Evolutionary conservation across 2,888 invertebrate species (phyloP).

Genomic region (Charanyca ferruginea): DNA sequence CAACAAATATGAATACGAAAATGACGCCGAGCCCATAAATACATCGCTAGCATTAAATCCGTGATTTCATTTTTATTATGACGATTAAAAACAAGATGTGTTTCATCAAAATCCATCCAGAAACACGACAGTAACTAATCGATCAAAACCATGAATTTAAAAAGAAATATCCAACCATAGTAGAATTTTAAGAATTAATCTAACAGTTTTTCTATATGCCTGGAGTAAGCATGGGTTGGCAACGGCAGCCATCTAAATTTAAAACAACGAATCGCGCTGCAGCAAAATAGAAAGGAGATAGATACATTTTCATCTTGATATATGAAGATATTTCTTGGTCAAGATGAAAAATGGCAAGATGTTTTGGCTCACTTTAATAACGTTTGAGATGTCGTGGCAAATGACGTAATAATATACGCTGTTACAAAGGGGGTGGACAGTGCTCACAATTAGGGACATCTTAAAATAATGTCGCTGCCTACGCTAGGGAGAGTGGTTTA

Average conservation of each 20-base stretch:
- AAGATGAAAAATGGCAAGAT: slow-evolving; percentile 53
- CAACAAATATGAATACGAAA: not conserved
- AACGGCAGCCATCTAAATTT: slow-evolving; percentile 75
- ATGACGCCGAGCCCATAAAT: not conserved
- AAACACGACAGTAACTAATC: slow-evolving; percentile 17
- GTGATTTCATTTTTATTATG: not conserved
- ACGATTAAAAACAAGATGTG: slow-evolving; percentile 1
- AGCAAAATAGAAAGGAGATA: slow-evolving; percentile 69
- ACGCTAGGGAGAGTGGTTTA: slow-evolving; percentile 45
- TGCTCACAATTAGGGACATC: slow-evolving; percentile 43
- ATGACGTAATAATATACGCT: slow-evolving; percentile 33
- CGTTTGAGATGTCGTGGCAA: slow-evolving; percentile 32
- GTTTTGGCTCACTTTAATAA: slow-evolving; percentile 52
- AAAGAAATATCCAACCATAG: slow-evolving; percentile 49
- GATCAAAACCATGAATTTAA: slow-evolving; percentile 34
- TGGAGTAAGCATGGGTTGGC: slow-evolving; percentile 77
- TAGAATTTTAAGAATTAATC: slow-evolving; percentile 51
- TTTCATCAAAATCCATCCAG: slow-evolving; percentile 17
- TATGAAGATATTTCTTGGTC: slow-evolving; percentile 46
- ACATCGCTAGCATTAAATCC: not conserved
- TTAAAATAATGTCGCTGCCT: slow-evolving; percentile 45
- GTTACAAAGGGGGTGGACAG: slow-evolving; percentile 40
- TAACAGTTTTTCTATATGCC: slow-evolving; percentile 53
- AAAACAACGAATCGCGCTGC: slow-evolving; percentile 66
- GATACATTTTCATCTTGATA: slow-evolving; percentile 58